Base-by-base conservation (phyloP, 1,140 invertebrate genomes). In the Cylas formicarius region DNA sequence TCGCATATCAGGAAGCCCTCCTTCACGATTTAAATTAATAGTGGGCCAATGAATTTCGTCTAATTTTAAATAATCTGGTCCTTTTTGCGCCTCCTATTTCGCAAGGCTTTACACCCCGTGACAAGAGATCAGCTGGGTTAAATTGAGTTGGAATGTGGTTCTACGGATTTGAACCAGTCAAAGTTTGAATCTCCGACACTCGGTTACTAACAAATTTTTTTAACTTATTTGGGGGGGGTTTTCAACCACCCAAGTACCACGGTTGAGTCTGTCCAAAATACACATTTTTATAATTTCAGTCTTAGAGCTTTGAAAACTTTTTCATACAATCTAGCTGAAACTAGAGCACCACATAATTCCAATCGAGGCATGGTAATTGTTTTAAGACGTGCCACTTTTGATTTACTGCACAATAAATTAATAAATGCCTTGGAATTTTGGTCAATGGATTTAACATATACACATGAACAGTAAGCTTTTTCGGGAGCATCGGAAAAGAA, bases 161-260 rank as follows among this genome's bases (percentile, higher is more conserved):
- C 62, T 61, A 67, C 5, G 56, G 7, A 27, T 27, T 28, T 6
- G 17, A 35, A 29, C 48, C 27, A 2, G 58, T 55, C 2, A 44
- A 7, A 8, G 39, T 11, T 33, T 61, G 56, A 22, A 71, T 70
- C 41, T 58, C 40, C 0, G 52, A 32, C 0, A 68, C 62, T 17
- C 65, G 27, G 56, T 69, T 70, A 0, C 53, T 55, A 8, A 66
- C 58, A 43, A 65, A 67, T 1, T 44, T 48, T 44, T 58, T 59
- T 44, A 62, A 58, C 11, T 42, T 28, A 24, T 28, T 34, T 32
- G 56, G 42, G 3, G 50, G 24, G 8, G 40, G n/a, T 55, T 2
- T 43, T 41, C 13, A 66, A 38, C 63, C 65, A 65, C 13, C 48
- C 18, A 20, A 50, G 21, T 7, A 22, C 29, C 4, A 53, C 43